phyloP scores from a whole-genome alignment of 2,888 invertebrate species.

The Trichopoda pennipes region DNA sequence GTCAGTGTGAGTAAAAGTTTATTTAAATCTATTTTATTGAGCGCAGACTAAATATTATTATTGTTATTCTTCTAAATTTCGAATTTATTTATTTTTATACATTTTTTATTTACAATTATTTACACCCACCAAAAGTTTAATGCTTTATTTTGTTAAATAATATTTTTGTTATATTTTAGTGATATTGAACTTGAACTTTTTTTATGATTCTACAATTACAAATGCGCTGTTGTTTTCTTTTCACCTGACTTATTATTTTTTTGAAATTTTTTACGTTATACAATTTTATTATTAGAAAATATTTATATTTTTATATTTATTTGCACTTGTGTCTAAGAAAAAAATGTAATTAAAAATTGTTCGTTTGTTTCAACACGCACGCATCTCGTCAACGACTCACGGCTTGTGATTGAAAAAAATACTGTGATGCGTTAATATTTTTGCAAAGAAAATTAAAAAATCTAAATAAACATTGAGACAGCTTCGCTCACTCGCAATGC shows the following conservation, averaged over 20 bases:
- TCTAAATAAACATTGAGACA: slow-evolving; percentile 49
- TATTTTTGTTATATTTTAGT: slow-evolving; percentile 31
- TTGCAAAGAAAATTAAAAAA: slow-evolving; percentile 36
- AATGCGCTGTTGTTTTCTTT: slow-evolving; percentile 20
- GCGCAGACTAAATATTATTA: background rate
- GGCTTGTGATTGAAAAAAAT: slow-evolving; percentile 38
- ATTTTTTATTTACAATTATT: slow-evolving; percentile 21
- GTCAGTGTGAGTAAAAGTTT: slow-evolving; percentile 9
- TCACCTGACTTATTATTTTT: slow-evolving; percentile 51
- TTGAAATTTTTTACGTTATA: slow-evolving; percentile 7
- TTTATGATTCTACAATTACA: slow-evolving; percentile 42
- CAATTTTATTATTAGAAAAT: slow-evolving; percentile 7
- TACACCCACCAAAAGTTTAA: slow-evolving; percentile 34
- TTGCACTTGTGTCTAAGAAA: background rate
- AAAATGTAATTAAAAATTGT: slow-evolving; percentile 3
- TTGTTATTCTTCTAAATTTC: slow-evolving; percentile 2
- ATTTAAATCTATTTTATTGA: slow-evolving; percentile 21
- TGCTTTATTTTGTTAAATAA: slow-evolving; percentile 23
- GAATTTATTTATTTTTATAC: slow-evolving; percentile 10
- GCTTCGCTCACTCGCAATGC: slow-evolving; percentile 42
- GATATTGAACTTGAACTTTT: slow-evolving; percentile 68
- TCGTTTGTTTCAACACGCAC: slow-evolving; percentile 57
- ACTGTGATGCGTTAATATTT: slow-evolving; percentile 55
- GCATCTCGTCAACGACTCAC: slow-evolving; percentile 56
- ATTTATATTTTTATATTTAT: background rate